Conservation (phyloP, 2,888 invertebrate genomes). For the Phyto melanocephala region DNA sequence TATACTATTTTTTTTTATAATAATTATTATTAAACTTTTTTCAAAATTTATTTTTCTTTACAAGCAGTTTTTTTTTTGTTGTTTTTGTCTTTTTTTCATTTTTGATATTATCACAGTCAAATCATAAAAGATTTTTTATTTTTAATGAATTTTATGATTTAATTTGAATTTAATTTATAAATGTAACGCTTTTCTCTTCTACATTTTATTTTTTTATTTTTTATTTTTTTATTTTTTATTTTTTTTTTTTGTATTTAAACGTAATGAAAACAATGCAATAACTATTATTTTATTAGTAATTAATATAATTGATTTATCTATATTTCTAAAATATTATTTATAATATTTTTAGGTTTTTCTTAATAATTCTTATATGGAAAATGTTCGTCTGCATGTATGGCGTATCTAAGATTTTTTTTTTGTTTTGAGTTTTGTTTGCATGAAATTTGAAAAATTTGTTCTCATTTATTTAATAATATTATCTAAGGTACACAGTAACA, state of each 20-base stretch:
- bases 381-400: slow-evolving; percentile 16
- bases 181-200: slow-evolving; percentile 48
- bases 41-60: slow-evolving; percentile 48
- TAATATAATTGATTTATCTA: background rate
- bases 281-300: slow-evolving; percentile 5
- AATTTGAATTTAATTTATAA: slow-evolving; percentile 51
- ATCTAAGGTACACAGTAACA: slow-evolving; percentile 66
- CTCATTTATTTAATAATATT: slow-evolving; percentile 59
- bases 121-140: slow-evolving; percentile 77
- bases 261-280: slow-evolving; percentile 62
- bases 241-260: slow-evolving; percentile 59
- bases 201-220: slow-evolving; percentile 51
- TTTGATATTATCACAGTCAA: slow-evolving; percentile 79
- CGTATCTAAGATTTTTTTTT: slow-evolving; percentile 20
- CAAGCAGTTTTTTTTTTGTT: slow-evolving; percentile 62
- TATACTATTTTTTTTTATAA: background rate
- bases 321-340: slow-evolving; percentile 40
- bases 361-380: slow-evolving; percentile 47
- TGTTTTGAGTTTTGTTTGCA: slow-evolving; percentile 41
- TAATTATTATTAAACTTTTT: slow-evolving; percentile 28
- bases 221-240: slow-evolving; percentile 54
- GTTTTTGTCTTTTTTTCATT: slow-evolving; percentile 65
- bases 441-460: slow-evolving; percentile 63
- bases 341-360: slow-evolving; percentile 55
- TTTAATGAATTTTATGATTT: slow-evolving; percentile 62